Evolutionary conservation across 2,797 vertebrate genomes (phyloP).

Genomic region (Rhynchotus rufescens): DNA sequence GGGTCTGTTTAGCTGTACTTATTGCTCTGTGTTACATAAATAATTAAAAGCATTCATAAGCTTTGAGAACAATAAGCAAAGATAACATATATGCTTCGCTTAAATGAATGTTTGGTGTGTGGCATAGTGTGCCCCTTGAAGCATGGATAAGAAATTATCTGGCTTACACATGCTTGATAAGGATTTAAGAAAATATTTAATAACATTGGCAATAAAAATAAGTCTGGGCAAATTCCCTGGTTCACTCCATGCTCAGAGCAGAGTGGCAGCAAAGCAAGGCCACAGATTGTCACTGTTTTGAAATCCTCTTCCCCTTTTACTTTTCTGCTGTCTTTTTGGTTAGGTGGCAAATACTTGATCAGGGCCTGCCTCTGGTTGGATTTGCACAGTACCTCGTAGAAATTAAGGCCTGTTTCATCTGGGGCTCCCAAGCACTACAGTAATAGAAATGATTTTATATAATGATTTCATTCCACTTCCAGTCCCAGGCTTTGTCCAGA

Average conservation of each 20-base stretch:
- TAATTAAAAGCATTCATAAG: slow-evolving; percentile 21
- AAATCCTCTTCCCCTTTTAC: neutral
- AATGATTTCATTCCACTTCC: slow-evolving; percentile 55
- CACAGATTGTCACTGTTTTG: neutral
- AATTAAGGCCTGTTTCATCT: slow-evolving; percentile 7
- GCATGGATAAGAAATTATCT: neutral
- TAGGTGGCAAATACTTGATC: neutral
- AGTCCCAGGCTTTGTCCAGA: slow-evolving; percentile 11
- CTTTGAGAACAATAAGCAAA: slow-evolving; percentile 40
- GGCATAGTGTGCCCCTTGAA: neutral
- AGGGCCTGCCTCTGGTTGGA: neutral
- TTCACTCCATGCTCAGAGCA: neutral
- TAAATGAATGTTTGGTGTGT: slow-evolving; percentile 8
- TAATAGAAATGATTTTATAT: slow-evolving; percentile 47
- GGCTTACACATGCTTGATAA: neutral
- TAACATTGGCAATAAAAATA: slow-evolving; percentile 1
- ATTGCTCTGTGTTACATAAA: slow-evolving; percentile 50
- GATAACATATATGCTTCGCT: neutral
- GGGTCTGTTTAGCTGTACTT: slow-evolving; percentile 1
- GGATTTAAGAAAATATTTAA: slow-evolving; percentile 5
- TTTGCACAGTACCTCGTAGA: neutral
- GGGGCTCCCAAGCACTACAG: neutral
- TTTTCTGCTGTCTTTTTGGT: neutral
- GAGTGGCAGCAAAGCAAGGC: neutral
- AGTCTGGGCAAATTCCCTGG: neutral